phyloP scores from a whole-genome alignment of 2,113 vertebrate genomes.

The Poeciliopsis occidentalis region DNA sequence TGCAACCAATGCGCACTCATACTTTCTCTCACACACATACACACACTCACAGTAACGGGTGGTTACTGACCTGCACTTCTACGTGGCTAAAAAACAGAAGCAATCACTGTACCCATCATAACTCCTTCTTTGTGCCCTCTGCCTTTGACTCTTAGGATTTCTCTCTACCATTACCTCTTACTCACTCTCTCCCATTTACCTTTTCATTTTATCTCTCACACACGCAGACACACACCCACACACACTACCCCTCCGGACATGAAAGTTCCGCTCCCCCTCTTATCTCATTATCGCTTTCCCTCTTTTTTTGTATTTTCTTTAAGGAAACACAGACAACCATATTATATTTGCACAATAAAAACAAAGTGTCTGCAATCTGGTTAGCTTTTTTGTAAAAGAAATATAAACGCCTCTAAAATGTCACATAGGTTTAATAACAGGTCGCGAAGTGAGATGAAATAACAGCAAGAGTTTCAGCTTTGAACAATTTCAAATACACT shows the following conservation, averaged over 20 bases:
- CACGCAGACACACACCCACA: neutral
- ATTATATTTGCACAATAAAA: neutral
- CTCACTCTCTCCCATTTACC: slow-evolving; percentile 54
- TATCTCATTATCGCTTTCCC: slow-evolving; percentile 4
- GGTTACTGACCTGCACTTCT: slow-evolving; percentile 75
- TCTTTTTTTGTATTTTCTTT: slow-evolving; percentile 15
- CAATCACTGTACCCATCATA: slow-evolving; percentile 73
- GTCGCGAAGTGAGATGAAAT: neutral
- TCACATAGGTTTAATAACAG: slow-evolving; percentile 14
- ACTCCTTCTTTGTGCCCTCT: slow-evolving; percentile 64
- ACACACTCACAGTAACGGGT: slow-evolving; percentile 30
- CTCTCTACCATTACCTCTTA: slow-evolving; percentile 69
- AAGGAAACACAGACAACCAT: neutral
- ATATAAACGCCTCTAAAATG: slow-evolving; percentile 27
- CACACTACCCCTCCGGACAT: slow-evolving; percentile 2
- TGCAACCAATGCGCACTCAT: neutral
- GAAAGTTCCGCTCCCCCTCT: slow-evolving; percentile 34
- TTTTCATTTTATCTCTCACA: slow-evolving; percentile 41
- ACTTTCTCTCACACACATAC: slow-evolving; percentile 18
- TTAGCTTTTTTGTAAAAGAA: slow-evolving; percentile 24
- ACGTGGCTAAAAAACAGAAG: slow-evolving; percentile 79
- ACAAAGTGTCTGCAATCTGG: neutral
- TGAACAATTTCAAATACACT: slow-evolving; percentile 12
- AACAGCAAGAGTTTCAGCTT: neutral
- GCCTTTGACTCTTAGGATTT: slow-evolving; percentile 57